Base-by-base conservation (phyloP, 2,888 invertebrate genomes). In the Agrilus cyanescens region DNA sequence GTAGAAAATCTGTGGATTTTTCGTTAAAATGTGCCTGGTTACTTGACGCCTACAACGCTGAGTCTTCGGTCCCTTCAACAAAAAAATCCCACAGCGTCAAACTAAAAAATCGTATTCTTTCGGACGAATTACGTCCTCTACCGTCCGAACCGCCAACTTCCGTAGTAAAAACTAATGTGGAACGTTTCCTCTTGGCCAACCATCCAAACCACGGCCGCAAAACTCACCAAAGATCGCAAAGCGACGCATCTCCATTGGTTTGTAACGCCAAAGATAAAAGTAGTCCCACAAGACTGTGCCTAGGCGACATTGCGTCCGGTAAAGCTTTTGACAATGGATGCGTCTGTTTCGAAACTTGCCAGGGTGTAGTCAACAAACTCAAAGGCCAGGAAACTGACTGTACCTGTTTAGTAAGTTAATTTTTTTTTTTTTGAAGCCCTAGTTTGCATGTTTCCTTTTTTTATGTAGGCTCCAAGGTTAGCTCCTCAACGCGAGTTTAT, bases 321-420 rank as follows among this genome's bases (percentile, higher is more conserved):
- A 80, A 88, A 57, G 96, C 95, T 20, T 97, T 96, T 67, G 95
- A 97, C 70, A 95, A 85, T 66, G 95, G 95, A 48, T 98, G 97
- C 71, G 77, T 82, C 50, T 93, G 93, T 64, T 89, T 89, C 57
- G 81, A 85, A 62, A 86, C 87, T 57, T 87, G 89, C 61, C 78
- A 80, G 61, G 83, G 82, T 46, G 77, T 81, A 50, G 80, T 83
- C 45, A 87, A 85, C 59, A 82, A 84, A 61, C 71, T 87, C 52
- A 75, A 82, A 49, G 86, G 86, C 42, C 76, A 78, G 61, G 76
- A 78, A 62, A 83, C 83, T 54, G 76, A 83, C 53, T 90, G 88
- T 64, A 74, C 76, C 54, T 89, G 86, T 64, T 76, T 78, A 58
- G 81, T 81, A 66, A 73, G 74, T 65, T 25, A 36, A 2, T 35